Evolutionary conservation across 2,797 vertebrate genomes (phyloP).

Genomic region (Pelodytes ibericus): DNA sequence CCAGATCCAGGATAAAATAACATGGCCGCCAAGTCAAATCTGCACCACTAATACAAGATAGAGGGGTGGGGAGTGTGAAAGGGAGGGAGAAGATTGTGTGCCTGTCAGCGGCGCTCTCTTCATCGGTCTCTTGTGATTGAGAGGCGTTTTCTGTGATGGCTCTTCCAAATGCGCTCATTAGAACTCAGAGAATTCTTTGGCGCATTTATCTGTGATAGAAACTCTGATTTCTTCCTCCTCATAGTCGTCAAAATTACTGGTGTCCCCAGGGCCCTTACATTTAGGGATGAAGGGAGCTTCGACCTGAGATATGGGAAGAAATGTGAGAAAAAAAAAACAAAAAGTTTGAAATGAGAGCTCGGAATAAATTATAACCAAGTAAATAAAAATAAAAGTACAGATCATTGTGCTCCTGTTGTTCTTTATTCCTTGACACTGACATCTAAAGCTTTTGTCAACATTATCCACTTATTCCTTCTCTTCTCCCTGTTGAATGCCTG

Average conservation of each 20-base stretch:
- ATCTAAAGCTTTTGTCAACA: no score
- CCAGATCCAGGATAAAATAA: conserved; percentile 54
- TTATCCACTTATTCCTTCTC: no score
- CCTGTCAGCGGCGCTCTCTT: conserved; percentile 47
- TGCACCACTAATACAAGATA: conserved; percentile 50
- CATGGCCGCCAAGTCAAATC: conserved; percentile 49
- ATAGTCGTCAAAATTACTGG: conserved; percentile 93
- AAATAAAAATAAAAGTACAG: not conserved
- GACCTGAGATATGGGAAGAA: conserved; percentile 72
- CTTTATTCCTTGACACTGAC: no score
- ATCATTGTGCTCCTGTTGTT: not conserved
- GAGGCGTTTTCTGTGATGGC: conserved; percentile 33
- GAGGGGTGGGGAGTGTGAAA: conserved; percentile 40
- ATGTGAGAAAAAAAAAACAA: no score
- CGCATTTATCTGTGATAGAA: conserved; percentile 89
- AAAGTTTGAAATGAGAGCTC: no score
- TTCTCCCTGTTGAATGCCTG: no score
- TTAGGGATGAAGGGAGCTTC: conserved; percentile 92
- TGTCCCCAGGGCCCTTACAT: conserved; percentile 91
- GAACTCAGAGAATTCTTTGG: conserved; percentile 92
- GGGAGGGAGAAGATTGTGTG: conserved; percentile 50
- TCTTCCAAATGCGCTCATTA: conserved; percentile 65
- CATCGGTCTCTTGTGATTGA: conserved; percentile 40
- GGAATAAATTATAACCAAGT: no score
- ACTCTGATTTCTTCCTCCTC: conserved; percentile 90